Evolutionary conservation across 2,888 invertebrate genomes (phyloP).

Genomic region (Rhingia campestris): DNA sequence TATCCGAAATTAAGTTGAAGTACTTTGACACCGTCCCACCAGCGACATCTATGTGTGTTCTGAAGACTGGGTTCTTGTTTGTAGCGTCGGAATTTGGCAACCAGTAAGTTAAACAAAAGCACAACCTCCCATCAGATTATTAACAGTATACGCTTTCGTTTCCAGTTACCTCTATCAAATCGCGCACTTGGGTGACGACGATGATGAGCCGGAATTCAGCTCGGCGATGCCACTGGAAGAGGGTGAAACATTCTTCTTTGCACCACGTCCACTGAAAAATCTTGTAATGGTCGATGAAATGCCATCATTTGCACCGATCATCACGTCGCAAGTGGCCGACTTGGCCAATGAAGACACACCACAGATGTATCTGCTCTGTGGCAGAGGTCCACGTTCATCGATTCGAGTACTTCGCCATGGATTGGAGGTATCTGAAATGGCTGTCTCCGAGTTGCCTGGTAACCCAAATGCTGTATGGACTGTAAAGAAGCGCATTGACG

Average conservation of each 20-base stretch:
- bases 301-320: constrained; percentile 96
- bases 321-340: constrained; percentile 94
- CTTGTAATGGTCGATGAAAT: constrained; percentile 98
- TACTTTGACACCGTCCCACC: constrained; percentile 99
- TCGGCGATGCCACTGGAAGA: constrained; percentile 99
- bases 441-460: constrained; percentile 99
- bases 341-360: constrained; percentile 99
- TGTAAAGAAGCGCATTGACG: constrained; percentile 97
- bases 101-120: constrained; percentile 90
- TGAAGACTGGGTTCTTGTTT: constrained; percentile 99
- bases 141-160: constrained; percentile 71
- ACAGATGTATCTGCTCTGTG: constrained; percentile 97
- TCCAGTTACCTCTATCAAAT: constrained; percentile 98
- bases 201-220: constrained; percentile 99
- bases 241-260: constrained; percentile 99
- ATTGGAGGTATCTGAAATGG: constrained; percentile 99
- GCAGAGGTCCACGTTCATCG: constrained; percentile 96
- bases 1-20: constrained; percentile 98
- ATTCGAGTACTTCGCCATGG: constrained; percentile 97
- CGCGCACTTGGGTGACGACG: constrained; percentile 99
- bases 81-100: constrained; percentile 99
- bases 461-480: constrained; percentile 99
- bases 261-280: constrained; percentile 95
- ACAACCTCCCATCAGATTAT: not conserved
- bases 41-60: constrained; percentile 97